Evolutionary conservation across 1,140 invertebrate species (phyloP).

Genomic region (Drosophila ogumai): DNA sequence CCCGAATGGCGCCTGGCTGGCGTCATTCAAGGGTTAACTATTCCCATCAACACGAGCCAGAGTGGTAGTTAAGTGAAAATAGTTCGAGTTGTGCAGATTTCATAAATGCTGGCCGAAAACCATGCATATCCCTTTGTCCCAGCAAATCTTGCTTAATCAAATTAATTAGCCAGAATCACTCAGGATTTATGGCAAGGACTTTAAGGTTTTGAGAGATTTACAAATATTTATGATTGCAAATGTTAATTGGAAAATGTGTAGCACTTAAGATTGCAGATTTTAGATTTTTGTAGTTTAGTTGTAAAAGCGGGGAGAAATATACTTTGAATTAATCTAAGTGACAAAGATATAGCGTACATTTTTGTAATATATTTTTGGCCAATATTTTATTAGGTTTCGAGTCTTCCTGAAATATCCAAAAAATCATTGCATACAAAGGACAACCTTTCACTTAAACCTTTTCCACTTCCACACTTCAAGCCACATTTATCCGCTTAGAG

Average conservation of each 20-base stretch:
- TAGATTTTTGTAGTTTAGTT: neutral
- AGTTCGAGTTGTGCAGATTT: conserved; percentile 24
- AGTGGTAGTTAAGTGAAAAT: conserved; percentile 29
- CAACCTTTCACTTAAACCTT: too few relatives aligned
- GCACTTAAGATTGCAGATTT: neutral
- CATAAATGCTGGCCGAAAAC: conserved; percentile 12
- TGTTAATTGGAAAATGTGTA: neutral
- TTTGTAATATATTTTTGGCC: neutral
- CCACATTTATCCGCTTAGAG: conserved; percentile 36
- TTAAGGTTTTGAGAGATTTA: conserved; percentile 2
- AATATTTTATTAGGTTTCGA: neutral
- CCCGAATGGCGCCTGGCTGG: conserved; percentile 38
- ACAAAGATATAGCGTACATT: too few relatives aligned
- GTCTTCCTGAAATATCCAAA: too few relatives aligned
- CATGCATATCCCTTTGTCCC: neutral
- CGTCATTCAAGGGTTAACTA: conserved; percentile 44
- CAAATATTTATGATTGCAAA: conserved; percentile 15
- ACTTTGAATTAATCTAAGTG: neutral
- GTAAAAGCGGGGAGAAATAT: neutral
- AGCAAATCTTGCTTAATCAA: conserved; percentile 6
- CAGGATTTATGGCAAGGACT: neutral
- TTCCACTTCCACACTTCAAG: conserved; percentile 35
- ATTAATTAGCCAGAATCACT: conserved; percentile 10
- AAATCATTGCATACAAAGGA: neutral
- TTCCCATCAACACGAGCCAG: conserved; percentile 40